Conservation (phyloP, 1,140 invertebrate species). For the Drosophila littoralis region DNA sequence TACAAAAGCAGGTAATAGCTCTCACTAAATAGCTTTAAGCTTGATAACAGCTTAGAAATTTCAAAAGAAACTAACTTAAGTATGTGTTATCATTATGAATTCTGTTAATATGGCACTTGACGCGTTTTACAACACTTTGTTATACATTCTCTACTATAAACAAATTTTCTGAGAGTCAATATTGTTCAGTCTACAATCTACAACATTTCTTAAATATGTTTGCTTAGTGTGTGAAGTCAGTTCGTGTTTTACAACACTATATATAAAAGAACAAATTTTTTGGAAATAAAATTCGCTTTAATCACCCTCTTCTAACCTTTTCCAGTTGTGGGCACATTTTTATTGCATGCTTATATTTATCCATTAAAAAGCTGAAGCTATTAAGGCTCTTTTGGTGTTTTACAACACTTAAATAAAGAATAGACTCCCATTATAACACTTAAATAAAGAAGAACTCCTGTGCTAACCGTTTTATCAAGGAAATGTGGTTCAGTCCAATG, state of each 20-base stretch:
- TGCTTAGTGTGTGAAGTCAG: too few relatives aligned
- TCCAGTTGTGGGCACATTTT: neutral
- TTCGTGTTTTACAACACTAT: neutral
- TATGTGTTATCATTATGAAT: neutral
- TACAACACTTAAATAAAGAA: too few relatives aligned
- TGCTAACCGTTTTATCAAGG: too few relatives aligned
- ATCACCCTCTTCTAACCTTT: too few relatives aligned
- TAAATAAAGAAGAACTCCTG: too few relatives aligned
- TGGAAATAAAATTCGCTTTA: too few relatives aligned
- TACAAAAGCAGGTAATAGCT: slow-evolving; percentile 2
- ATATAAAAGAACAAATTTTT: neutral
- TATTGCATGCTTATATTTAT: neutral
- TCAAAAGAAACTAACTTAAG: neutral
- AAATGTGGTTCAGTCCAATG: too few relatives aligned
- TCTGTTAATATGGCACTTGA: neutral
- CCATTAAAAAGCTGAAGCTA: too few relatives aligned
- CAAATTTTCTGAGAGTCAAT: neutral
- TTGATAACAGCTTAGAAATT: neutral
- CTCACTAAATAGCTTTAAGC: slow-evolving; percentile 7
- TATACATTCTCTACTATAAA: neutral
- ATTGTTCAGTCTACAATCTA: too few relatives aligned
- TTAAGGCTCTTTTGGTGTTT: too few relatives aligned
- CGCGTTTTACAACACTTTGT: neutral
- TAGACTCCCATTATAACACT: too few relatives aligned
- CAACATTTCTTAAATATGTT: too few relatives aligned